phyloP scores from a whole-genome alignment of 2,888 invertebrate species.

The Disparrhopalites patrizii region DNA sequence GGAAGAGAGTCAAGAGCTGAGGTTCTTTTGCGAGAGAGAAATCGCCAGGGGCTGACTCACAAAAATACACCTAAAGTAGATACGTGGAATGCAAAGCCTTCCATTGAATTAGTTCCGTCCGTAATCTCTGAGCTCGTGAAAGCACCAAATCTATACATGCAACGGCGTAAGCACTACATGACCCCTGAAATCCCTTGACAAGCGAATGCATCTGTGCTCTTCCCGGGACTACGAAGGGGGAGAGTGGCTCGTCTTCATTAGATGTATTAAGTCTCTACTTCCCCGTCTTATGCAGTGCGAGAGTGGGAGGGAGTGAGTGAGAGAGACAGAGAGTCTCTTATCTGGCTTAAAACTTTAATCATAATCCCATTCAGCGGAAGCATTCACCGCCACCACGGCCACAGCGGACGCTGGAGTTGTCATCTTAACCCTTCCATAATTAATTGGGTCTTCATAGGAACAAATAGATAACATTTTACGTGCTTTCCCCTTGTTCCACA shows the following conservation, averaged over 20 bases:
- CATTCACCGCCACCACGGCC: conserved; percentile 22
- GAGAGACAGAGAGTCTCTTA: conserved; percentile 28
- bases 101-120: too few relatives aligned
- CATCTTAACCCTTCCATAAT: conserved; percentile 26
- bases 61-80: too few relatives aligned
- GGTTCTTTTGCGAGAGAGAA: too few relatives aligned
- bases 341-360: conserved; percentile 41
- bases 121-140: too few relatives aligned
- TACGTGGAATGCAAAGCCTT: too few relatives aligned
- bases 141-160: too few relatives aligned
- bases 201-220: too few relatives aligned
- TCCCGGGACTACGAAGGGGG: not conserved
- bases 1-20: too few relatives aligned
- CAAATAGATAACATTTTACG: conserved; percentile 25
- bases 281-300: not conserved
- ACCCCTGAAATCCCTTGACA: too few relatives aligned
- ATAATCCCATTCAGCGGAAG: conserved; percentile 37
- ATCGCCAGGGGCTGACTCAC: too few relatives aligned
- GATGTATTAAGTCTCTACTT: not conserved
- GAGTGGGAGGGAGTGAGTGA: not conserved
- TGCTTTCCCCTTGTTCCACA: not conserved
- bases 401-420: conserved; percentile 13
- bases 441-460: conserved; percentile 28
- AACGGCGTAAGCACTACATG: too few relatives aligned
- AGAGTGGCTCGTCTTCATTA: not conserved